Percentiles rank a stretch among this genome's conserved stretches.
phyloP scores from a whole-genome alignment of 2,797 vertebrate species.

The Mastacembelus armatus region DNA sequence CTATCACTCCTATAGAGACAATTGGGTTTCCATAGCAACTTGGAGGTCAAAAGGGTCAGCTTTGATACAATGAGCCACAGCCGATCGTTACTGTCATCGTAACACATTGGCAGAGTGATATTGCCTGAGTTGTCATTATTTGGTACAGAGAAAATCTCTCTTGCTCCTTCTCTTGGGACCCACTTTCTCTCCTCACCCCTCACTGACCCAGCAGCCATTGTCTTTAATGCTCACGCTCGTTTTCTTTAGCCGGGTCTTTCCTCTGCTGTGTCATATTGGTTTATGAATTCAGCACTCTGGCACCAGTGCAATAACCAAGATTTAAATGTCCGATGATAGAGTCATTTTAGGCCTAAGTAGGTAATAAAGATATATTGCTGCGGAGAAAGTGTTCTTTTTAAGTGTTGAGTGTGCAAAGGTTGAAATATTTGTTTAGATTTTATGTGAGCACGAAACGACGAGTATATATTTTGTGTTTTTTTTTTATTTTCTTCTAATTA shows the following conservation, averaged over 20 bases:
- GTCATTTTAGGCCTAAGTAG: constrained; percentile 61
- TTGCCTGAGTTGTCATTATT: constrained; percentile 74
- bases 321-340: constrained; percentile 73
- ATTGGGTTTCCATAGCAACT: constrained; percentile 68
- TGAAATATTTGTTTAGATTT: constrained; percentile 45
- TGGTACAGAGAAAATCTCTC: constrained; percentile 66
- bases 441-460: background rate
- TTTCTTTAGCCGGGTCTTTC: constrained; percentile 31
- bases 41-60: constrained; percentile 68
- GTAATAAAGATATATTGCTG: constrained; percentile 63
- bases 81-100: constrained; percentile 64
- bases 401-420: constrained; percentile 22
- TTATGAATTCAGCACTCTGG: constrained; percentile 64
- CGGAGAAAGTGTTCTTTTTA: constrained; percentile 44
- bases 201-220: constrained; percentile 69
- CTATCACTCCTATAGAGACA: constrained; percentile 29
- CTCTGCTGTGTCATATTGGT: constrained; percentile 58
- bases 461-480: constrained; percentile 9
- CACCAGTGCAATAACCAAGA: constrained; percentile 71
- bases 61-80: constrained; percentile 62
- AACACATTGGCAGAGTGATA: constrained; percentile 64
- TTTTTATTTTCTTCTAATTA: constrained; percentile 51
- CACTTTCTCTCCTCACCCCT: constrained; percentile 60
- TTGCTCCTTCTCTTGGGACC: constrained; percentile 59
- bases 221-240: constrained; percentile 51